Conservation (phyloP, 2,888 invertebrate species). For the Ferdinandea cuprea region DNA sequence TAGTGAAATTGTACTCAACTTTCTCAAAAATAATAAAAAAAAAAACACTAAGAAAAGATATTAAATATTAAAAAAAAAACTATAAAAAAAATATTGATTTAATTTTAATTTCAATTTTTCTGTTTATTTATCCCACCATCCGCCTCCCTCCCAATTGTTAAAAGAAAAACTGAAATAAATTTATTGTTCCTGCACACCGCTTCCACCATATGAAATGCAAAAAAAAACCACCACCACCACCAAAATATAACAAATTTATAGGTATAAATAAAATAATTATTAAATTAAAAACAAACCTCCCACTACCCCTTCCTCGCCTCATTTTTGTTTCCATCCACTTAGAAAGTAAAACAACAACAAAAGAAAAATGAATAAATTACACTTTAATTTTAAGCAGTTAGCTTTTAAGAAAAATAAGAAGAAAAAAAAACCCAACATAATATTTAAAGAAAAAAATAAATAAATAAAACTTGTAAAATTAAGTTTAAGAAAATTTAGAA, state of each 20-base stretch:
- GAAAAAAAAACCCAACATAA: too few species aligned
- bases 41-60: constrained; percentile 60
- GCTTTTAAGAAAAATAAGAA: constrained; percentile 67
- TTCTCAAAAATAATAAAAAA: constrained; percentile 58
- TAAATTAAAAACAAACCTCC: constrained; percentile 28
- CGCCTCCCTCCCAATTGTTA: constrained; percentile 5
- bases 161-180: constrained; percentile 36
- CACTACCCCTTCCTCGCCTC: constrained; percentile 31
- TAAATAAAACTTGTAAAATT: constrained; percentile 71
- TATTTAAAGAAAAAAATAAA: constrained; percentile 63
- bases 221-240: constrained; percentile 65
- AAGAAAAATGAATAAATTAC: constrained; percentile 63
- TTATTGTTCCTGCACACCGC: constrained; percentile 74
- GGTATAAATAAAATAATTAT: constrained; percentile 67
- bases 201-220: constrained; percentile 68
- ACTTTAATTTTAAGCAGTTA: constrained; percentile 75
- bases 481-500: constrained; percentile 71
- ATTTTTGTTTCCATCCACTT: constrained; percentile 66
- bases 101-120: too few species aligned
- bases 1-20: constrained; percentile 73
- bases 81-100: constrained; percentile 25
- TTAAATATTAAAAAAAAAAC: constrained; percentile 54
- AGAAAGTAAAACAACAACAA: constrained; percentile 41
- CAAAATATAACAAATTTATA: constrained; percentile 55
- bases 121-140: constrained; percentile 38